phyloP scores from a whole-genome alignment of 1,140 invertebrate species.

The Aphidius ervi region DNA sequence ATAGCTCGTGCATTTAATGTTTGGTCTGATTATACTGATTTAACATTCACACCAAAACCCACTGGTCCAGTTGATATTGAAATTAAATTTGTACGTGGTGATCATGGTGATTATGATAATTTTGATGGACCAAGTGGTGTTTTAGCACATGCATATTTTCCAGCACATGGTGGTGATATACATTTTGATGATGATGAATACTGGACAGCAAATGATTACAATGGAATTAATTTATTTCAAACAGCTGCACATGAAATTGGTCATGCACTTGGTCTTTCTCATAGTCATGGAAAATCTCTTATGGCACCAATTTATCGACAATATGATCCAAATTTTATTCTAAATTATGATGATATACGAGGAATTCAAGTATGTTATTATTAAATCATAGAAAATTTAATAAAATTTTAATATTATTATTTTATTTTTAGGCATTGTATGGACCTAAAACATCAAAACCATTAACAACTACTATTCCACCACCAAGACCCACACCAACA shows the following conservation, averaged over 20 bases:
- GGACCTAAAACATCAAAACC: constrained; percentile 62
- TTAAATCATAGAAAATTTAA: background rate
- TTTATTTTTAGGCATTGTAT: constrained; percentile 65
- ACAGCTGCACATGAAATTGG: constrained; percentile 95
- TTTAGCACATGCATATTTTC: constrained; percentile 90
- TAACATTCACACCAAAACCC: constrained; percentile 73
- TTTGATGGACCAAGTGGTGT: constrained; percentile 91
- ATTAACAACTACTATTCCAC: constrained; percentile 16
- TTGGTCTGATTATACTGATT: constrained; percentile 81
- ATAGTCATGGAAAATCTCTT: constrained; percentile 79
- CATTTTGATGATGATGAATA: constrained; percentile 88
- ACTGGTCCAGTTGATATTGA: constrained; percentile 84
- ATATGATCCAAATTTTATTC: constrained; percentile 74
- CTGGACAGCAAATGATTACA: constrained; percentile 75
- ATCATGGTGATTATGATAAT: constrained; percentile 91
- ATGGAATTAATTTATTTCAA: constrained; percentile 89
- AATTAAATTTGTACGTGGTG: constrained; percentile 79
- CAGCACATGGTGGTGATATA: constrained; percentile 89
- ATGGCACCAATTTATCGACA: constrained; percentile 95
- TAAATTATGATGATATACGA: constrained; percentile 83
- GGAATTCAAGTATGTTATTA: constrained; percentile 59
- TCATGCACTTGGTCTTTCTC: constrained; percentile 86
- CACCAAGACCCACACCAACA: constrained; percentile 2
- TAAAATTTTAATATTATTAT: background rate
- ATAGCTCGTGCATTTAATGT: constrained; percentile 78